phyloP scores from a whole-genome alignment of 53 echinoderm and acorn worm genomes.

The Henricia sp. region DNA sequence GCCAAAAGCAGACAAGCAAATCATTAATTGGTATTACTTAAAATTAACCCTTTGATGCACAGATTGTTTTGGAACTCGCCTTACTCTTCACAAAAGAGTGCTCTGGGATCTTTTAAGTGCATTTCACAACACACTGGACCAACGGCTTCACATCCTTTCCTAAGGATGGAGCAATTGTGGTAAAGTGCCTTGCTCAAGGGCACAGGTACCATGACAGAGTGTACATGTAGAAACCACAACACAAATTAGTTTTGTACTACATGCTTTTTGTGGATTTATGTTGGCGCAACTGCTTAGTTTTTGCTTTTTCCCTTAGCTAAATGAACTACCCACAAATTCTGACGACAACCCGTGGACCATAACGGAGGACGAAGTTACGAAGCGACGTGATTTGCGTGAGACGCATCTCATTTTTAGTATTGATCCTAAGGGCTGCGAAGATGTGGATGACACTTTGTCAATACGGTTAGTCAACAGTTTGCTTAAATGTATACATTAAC shows the following conservation, averaged over 20 bases:
- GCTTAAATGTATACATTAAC: no score
- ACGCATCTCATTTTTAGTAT: constrained; percentile 94
- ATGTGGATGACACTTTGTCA: constrained; percentile 98
- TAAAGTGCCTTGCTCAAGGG: no score
- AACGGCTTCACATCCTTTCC: no score
- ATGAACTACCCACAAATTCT: constrained; percentile 84
- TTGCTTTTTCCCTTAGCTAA: constrained; percentile 54
- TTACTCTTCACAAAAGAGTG: no score
- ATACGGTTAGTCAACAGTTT: constrained; percentile 78
- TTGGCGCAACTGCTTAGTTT: background rate
- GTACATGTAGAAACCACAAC: background rate
- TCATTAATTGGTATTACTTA: background rate
- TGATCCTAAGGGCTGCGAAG: constrained; percentile 98
- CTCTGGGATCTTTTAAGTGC: no score
- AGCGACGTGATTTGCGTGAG: constrained; percentile 74
- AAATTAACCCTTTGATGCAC: background rate
- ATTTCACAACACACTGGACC: no score
- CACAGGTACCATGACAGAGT: no score
- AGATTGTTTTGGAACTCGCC: no score
- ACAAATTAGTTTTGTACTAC: background rate
- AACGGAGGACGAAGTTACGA: constrained; percentile 66
- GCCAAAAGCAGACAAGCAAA: no score
- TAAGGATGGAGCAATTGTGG: no score
- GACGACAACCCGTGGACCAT: constrained; percentile 82
- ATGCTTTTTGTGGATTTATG: background rate